Evolutionary conservation across 2,888 invertebrate genomes (phyloP), one percentile per base, ranked within the genome.

Genomic region (Ichneumoninae sp.): DNA sequence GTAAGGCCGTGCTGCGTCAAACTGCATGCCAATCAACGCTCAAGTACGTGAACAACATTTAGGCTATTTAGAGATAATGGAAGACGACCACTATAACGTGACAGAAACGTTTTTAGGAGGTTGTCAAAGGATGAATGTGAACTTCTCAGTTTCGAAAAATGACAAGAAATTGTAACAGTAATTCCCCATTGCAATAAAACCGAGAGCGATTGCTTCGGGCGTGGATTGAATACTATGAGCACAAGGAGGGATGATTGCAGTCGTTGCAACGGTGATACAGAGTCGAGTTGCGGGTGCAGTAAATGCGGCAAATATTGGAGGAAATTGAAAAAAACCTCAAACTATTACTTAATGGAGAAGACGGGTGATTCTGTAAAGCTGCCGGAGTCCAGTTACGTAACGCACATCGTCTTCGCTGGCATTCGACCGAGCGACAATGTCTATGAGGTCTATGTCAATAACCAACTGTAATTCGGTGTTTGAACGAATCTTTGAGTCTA

Each of bases 341-440:
- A 57, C 52, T 60, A 72, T 54, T 68, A 60, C 16, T 68, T 47
- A 60, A 54, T 70, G 8, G 79, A 74, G 22, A 72, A 36, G 47
- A 66, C 65, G 19, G 71, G 57, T 33, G 68, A 83, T 65, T 83
- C 65, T 1, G 65, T 66, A 3, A 85, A 82, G 78, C 79, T 80
- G 1, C 22, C 69, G n/a, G 86, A 86, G 8, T 76, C 79, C 10
- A 82, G 57, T 40, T 90, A 88, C 52, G 86, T 85, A 1, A 86
- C 87, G 65, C 89, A 89, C 80, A 89, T 90, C 57, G 84, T 90
- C 52, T 87, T 85, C 19, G 86, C 80, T n/a, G 89, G 89, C n/a
- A 68, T 90, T 70, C 85, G 88, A 40, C 57, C 86, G 36, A 78
- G 50, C 16, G 88, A 90, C 52, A 88, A 80, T 76, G 76, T 87